These are phyloP conservation scores for Ailuropoda melanoleuca DNA, from an alignment of 2,113 vertebrate species.

Conservation along the genomic window DNA sequence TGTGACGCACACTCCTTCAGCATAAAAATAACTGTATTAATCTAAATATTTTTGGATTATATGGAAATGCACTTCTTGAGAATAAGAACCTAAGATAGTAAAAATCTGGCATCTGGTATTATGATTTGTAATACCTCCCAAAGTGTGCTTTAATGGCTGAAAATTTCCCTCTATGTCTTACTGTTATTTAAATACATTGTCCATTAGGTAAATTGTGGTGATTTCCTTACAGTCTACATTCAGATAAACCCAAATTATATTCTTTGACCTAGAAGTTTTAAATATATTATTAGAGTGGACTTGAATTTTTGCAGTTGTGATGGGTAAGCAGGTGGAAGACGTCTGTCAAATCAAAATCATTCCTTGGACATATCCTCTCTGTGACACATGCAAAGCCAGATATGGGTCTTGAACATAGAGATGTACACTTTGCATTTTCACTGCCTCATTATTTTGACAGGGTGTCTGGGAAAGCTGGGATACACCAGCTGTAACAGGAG, in stretches of 20 bases:
- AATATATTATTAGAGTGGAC: neutral
- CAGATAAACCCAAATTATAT: neutral
- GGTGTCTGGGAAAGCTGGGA: slow-evolving; percentile 25
- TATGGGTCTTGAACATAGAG: neutral
- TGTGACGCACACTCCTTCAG: neutral
- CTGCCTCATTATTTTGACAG: slow-evolving; percentile 76
- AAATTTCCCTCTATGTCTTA: neutral
- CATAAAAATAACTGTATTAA: neutral
- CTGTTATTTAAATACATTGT: neutral
- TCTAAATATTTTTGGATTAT: neutral
- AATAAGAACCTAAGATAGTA: neutral
- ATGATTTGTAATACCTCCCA: neutral
- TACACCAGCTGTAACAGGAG: neutral
- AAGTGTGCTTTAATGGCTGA: neutral
- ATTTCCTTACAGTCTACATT: neutral
- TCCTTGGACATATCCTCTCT: neutral
- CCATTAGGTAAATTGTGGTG: neutral
- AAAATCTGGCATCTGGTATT: neutral
- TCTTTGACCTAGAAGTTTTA: neutral
- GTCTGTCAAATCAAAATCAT: slow-evolving; percentile 50
- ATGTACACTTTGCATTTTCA: neutral
- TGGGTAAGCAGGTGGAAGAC: slow-evolving; percentile 35
- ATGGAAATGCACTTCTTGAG: neutral
- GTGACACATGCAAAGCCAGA: slow-evolving; percentile 13
- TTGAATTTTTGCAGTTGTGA: slow-evolving; percentile 11